Base-by-base conservation (phyloP, 2,888 invertebrate species). In the Epirrhoe alternata region DNA sequence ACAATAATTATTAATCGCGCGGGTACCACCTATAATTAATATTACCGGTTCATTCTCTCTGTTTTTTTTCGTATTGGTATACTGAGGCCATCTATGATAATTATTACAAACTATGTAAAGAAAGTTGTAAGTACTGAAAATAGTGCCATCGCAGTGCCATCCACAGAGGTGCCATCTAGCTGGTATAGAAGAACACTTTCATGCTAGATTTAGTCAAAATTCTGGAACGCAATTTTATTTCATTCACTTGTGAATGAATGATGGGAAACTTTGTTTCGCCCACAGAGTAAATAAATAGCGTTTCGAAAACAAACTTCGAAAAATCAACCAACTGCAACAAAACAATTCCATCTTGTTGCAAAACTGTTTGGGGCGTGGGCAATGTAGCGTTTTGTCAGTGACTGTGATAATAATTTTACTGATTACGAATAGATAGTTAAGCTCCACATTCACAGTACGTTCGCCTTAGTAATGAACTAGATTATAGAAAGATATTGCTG, bases 371-470 rank as follows among this genome's bases (percentile, higher is more conserved):
- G 92, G 92, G 92, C 92, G 92, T 92, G 86, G 89, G 76, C 92
- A 78, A 78, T 77, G 68, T 77, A 78, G 74, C 80, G 76, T 65
- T 80, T 74, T 42, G 42, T 33, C 79, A 83, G 53, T 55, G 88
- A 89, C 24, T 24, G 24, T 24, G 24, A 24, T 24, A 2, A 24
- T 90, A 89, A 85, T 79, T 38, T 86, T 78, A 69, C 81, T 89
- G 88, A 90, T 89, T 86, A 80, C 77, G 81, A 78, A 77, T 65
- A 80, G 91, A 91, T 65, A 80, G 91, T 90, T 91, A 91, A 90
- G 80, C 72, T 76, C 75, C 76, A n/a, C n/a, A 69, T 51, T 72
- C 10, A 35, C 24, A 8, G 0, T 42, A 42, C 38, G 72, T 74
- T 75, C 76, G 71, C 68, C 67, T 61, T 68, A 81, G 82, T 80